phyloP scores from a whole-genome alignment of 2,888 invertebrate species.

The Macroteleia sp. region DNA sequence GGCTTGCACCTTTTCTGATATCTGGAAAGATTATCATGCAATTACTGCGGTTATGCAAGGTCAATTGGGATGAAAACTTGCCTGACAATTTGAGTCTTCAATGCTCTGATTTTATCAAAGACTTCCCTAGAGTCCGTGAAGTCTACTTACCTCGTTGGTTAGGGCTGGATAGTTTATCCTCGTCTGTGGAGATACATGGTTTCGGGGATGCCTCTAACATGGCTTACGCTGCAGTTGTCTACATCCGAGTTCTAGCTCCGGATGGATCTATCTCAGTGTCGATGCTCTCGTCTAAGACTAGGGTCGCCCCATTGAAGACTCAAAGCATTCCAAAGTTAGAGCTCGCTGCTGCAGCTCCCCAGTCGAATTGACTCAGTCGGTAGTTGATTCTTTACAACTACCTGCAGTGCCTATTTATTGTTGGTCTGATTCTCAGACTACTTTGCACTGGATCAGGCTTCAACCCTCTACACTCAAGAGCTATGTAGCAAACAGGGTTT shows the following conservation, averaged over 20 bases:
- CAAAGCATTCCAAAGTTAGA: slow-evolving; percentile 4
- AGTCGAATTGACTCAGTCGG: background rate
- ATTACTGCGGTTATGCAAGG: background rate
- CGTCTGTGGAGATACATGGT: slow-evolving; percentile 2
- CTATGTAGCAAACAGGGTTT: background rate
- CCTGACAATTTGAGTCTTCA: background rate
- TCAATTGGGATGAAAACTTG: slow-evolving; percentile 11
- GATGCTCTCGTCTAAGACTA: background rate
- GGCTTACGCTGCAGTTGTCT: background rate
- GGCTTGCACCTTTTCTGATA: slow-evolving; percentile 7
- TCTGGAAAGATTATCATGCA: slow-evolving; percentile 12
- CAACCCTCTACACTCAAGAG: background rate
- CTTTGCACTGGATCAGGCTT: background rate
- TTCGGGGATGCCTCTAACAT: slow-evolving; percentile 9
- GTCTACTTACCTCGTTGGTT: background rate
- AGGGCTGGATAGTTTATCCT: background rate
- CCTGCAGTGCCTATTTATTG: background rate
- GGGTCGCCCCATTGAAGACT: background rate
- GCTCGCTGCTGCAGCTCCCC: background rate
- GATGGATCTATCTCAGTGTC: background rate
- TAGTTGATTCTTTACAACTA: background rate
- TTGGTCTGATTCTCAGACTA: background rate
- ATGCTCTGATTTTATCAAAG: background rate
- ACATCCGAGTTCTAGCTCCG: background rate
- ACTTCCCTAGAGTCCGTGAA: background rate